Evolutionary conservation across 92 coral and sea anemone genomes (phyloP).

Genomic region (Porites evermanni): DNA sequence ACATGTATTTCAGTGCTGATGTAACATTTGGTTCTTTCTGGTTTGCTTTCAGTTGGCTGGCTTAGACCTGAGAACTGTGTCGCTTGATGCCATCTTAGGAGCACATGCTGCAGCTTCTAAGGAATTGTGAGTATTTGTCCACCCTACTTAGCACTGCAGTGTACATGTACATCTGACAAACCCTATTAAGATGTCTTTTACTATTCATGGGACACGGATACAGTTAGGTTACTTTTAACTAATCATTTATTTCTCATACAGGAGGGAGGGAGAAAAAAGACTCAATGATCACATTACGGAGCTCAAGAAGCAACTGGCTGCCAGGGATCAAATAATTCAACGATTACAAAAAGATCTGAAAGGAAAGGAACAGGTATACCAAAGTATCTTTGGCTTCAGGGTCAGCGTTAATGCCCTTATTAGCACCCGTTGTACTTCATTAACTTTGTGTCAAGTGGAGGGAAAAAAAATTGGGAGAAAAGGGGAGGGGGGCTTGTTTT

Average conservation of each 20-base stretch:
- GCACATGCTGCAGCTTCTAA: conserved; percentile 95
- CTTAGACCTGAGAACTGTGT: conserved; percentile 86
- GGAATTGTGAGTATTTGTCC: conserved; percentile 77
- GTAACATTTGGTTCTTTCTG: not conserved
- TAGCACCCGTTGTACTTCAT: too few relatives aligned
- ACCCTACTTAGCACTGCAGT: not conserved
- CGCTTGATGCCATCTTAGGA: conserved; percentile 88
- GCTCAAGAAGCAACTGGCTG: conserved; percentile 84
- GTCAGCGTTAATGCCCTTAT: not conserved
- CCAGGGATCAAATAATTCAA: conserved; percentile 80
- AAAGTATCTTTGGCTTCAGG: not conserved
- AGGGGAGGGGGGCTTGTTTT: too few relatives aligned
- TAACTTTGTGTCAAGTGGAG: too few relatives aligned
- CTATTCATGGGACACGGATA: too few relatives aligned
- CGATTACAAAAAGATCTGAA: conserved; percentile 83
- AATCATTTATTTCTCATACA: conserved; percentile 4
- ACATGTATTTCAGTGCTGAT: not conserved
- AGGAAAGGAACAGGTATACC: conserved; percentile 78
- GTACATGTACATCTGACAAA: too few relatives aligned
- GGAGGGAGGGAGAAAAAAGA: conserved; percentile 91
- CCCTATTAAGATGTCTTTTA: too few relatives aligned
- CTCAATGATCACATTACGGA: conserved; percentile 87
- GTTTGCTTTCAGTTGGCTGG: conserved; percentile 74
- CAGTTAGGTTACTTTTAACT: not conserved
- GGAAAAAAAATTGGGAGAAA: too few relatives aligned